Percentiles rank a stretch among this genome's conserved stretches.
phyloP scores from a whole-genome alignment of 1,140 invertebrate species.

The Tetraneura akinire region DNA sequence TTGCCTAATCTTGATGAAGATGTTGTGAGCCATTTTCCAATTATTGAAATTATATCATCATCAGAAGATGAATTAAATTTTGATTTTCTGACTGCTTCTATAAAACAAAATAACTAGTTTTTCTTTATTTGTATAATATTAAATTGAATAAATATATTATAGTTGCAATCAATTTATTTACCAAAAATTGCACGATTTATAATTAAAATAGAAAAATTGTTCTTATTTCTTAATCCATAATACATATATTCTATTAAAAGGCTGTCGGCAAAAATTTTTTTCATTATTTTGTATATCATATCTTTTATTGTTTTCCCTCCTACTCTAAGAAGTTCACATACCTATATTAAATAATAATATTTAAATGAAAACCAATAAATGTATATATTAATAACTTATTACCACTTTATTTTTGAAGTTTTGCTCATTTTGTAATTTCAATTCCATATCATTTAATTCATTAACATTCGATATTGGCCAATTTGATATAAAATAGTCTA shows the following conservation, averaged over 20 bases:
- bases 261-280: neutral
- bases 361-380: too few relatives aligned
- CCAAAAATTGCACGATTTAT: too few relatives aligned
- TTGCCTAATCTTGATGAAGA: too few relatives aligned
- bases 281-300: neutral
- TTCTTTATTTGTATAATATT: too few relatives aligned
- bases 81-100: too few relatives aligned
- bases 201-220: neutral
- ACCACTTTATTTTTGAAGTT: neutral
- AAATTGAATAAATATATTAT: too few relatives aligned
- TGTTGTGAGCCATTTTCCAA: too few relatives aligned
- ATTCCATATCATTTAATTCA: neutral
- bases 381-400: neutral
- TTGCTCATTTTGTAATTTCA: neutral
- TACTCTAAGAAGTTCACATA: neutral
- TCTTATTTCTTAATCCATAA: neutral
- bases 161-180: too few relatives aligned
- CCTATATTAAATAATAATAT: neutral
- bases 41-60: too few relatives aligned
- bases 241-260: neutral
- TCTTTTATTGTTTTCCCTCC: neutral
- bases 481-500: neutral
- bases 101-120: too few relatives aligned
- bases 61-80: too few relatives aligned
- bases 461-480: neutral